A percentile compares a stretch with the other conserved stretches of the same genome.
Evolutionary conservation across 1,140 invertebrate species (phyloP).

Genomic region (Potamilus streckersoni): DNA sequence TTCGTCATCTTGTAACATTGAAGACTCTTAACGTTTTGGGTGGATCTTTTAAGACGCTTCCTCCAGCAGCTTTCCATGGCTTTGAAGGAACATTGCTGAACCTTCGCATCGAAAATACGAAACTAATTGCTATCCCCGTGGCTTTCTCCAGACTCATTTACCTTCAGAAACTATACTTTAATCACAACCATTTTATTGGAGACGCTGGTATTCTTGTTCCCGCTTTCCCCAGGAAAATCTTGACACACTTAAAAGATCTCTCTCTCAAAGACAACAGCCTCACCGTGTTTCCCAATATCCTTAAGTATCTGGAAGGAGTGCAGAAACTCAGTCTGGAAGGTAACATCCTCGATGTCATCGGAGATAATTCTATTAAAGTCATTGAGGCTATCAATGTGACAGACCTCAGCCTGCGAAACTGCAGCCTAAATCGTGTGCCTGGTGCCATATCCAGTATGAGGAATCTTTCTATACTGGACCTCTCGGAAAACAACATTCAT

Average conservation of each 20-base stretch:
- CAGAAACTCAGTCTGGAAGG: conserved; percentile 13
- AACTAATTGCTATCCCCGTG: conserved; percentile 23
- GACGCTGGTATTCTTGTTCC: conserved; percentile 27
- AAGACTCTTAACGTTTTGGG: conserved; percentile 12
- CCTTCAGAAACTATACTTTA: conserved; percentile 16
- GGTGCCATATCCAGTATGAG: conserved; percentile 24
- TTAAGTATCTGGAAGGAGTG: conserved; percentile 13
- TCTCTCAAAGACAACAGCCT: conserved; percentile 20
- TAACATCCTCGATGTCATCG: conserved; percentile 20
- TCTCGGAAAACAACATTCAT: conserved; percentile 22
- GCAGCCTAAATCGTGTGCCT: conserved; percentile 22
- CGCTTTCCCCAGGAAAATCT: not conserved
- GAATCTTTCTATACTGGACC: conserved; percentile 17
- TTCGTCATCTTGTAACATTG: conserved; percentile 19
- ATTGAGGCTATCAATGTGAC: conserved; percentile 9
- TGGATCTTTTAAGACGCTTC: conserved; percentile 23
- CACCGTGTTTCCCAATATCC: conserved; percentile 17
- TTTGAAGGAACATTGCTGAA: conserved; percentile 25
- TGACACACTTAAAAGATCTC: conserved; percentile 7
- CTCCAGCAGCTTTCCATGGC: conserved; percentile 27
- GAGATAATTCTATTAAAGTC: conserved; percentile 18
- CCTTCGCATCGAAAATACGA: conserved; percentile 22
- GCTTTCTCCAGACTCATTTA: conserved; percentile 17
- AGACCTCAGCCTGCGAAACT: conserved; percentile 21
- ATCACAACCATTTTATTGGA: conserved; percentile 28